These are phyloP conservation scores for Acanthopleura granulata DNA, from an alignment of 2,888 invertebrate species.

Conservation along the genomic window DNA sequence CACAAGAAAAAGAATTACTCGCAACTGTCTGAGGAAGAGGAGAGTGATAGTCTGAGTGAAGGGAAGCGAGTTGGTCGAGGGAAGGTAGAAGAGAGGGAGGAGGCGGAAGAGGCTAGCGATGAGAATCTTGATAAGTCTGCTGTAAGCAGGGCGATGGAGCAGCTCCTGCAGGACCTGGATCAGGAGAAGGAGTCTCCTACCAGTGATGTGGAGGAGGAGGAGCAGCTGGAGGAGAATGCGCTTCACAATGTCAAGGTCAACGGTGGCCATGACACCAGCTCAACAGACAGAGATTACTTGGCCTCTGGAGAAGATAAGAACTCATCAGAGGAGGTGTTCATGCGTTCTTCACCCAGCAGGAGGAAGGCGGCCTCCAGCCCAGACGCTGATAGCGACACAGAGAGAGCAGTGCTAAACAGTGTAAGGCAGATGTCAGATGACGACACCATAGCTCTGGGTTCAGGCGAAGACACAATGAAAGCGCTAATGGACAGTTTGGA, in stretches of 20 bases:
- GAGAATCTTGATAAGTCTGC: constrained; percentile 34
- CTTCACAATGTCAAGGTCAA: not conserved
- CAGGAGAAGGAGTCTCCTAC: constrained; percentile 27
- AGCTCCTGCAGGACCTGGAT: constrained; percentile 51
- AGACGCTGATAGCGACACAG: constrained; percentile 33
- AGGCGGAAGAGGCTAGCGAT: constrained; percentile 6
- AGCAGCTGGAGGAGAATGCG: constrained; percentile 29
- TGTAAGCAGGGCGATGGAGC: constrained; percentile 51
- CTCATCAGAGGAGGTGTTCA: not conserved
- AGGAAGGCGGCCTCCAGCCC: not conserved
- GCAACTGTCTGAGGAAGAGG: constrained; percentile 7
- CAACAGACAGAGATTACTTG: not conserved
- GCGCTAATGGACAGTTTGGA: constrained; percentile 45
- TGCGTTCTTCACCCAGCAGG: not conserved
- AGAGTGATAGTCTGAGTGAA: constrained; percentile 19
- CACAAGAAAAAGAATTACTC: constrained; percentile 18
- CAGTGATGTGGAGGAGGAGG: constrained; percentile 32
- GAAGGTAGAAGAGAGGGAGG: constrained; percentile 22
- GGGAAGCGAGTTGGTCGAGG: constrained; percentile 2
- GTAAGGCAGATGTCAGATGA: constrained; percentile 40
- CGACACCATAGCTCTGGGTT: constrained; percentile 32
- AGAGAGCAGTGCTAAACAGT: constrained; percentile 42
- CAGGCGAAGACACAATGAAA: constrained; percentile 39
- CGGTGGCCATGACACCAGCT: no score
- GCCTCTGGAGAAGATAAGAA: not conserved